Base-by-base conservation (phyloP, 2,797 vertebrate species). In the Channa striata region DNA sequence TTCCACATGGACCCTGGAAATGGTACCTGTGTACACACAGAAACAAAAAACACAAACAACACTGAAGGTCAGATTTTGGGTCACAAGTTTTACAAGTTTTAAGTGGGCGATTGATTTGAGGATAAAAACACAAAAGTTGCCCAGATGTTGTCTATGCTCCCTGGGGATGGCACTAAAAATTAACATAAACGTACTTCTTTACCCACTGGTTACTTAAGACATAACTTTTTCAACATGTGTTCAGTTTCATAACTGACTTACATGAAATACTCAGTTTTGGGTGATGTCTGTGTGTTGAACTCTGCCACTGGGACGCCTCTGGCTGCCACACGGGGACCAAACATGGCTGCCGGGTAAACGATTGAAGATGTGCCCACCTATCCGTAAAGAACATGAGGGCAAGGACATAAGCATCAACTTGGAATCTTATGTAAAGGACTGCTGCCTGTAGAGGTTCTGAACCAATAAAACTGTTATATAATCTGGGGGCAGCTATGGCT, bases 331-430 rank as follows among this genome's bases (percentile, higher is more conserved):
- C 96, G 96, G 0, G 98, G 97, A 11, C 96, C 97, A 75, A 99
- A 99, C 96, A 97, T 96, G 52, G 97, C 98, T 0, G 97, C 97
- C 0, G 97, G 98, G 86, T 97, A 98, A 68, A 99, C 97, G 50
- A 98, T 93, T 0, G 97, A 98, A 40, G 98, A 97, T 0, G 97
- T 97, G 21, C 98, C 97, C 37, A 99, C 96, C 97, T 99, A 42
- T 1, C 36, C 20, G 72, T 40, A 51, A 58, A 83, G 39, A 74
- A 61, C 9, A 60, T 30, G 30, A 14, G 44, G 50, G 43, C 50
- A 62, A 59, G 59, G 57, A 48, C 69, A 62, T n/a, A 7, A 6
- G 8, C 20, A 17, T 67, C 50, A 52, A 40, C 49, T 40, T 60
- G 0, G 69, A 30, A 69, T 43, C 48, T 12, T 54, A 20, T 11